A percentile compares a stretch with the other conserved stretches of the same genome.
phyloP scores from a whole-genome alignment of 2,113 vertebrate genomes.

The Hippotragus niger region DNA sequence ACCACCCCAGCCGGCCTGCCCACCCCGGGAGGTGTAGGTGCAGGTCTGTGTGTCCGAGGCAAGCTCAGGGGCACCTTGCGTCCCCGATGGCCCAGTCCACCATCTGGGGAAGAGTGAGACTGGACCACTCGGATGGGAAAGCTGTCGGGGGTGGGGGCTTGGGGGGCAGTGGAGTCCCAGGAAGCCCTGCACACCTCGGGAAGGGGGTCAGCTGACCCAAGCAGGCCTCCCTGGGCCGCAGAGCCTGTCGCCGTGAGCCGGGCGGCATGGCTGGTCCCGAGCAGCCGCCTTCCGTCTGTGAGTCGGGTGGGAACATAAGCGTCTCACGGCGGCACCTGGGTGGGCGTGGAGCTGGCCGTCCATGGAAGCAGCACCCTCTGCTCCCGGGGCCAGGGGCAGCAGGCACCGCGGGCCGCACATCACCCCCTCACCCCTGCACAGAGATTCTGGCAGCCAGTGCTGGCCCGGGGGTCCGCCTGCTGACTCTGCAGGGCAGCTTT shows the following conservation, averaged over 20 bases:
- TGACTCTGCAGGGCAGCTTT: neutral
- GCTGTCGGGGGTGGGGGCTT: fast-evolving
- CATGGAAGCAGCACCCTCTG: fast-evolving
- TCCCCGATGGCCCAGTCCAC: neutral
- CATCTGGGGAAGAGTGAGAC: fast-evolving
- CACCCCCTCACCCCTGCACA: fast-evolving
- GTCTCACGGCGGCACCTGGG: too few relatives aligned
- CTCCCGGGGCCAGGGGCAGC: fast-evolving
- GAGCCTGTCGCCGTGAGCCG: neutral
- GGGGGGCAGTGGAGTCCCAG: fast-evolving
- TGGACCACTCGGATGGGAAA: neutral
- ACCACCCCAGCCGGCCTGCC: neutral
- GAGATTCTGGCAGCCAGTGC: neutral
- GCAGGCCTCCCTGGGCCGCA: neutral
- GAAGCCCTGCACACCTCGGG: neutral
- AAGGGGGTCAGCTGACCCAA: fast-evolving
- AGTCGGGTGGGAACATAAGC: fast-evolving
- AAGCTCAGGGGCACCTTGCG: neutral
- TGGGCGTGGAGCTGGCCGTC: fast-evolving
- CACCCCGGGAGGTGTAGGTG: fast-evolving
- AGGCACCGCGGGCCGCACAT: fast-evolving
- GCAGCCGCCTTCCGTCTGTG: neutral
- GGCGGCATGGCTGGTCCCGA: neutral
- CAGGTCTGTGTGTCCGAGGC: fast-evolving
- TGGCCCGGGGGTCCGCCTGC: fast-evolving